Conservation (phyloP, 2,888 invertebrate genomes). For the Phalera bucephala region DNA sequence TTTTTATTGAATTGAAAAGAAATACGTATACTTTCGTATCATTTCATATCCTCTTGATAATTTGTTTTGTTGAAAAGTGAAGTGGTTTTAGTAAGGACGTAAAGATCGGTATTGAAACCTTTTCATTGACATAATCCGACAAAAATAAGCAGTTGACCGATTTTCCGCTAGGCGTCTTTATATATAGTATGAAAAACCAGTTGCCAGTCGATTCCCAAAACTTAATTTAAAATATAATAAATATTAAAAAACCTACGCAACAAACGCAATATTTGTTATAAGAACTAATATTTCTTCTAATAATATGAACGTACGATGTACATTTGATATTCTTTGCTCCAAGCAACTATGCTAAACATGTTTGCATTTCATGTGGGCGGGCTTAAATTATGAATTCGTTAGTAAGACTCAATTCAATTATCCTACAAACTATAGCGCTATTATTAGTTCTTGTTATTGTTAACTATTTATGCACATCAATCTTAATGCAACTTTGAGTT, state of each 20-base stretch:
- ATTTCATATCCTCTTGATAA: no score
- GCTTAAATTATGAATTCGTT: not conserved
- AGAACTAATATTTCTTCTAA: not conserved
- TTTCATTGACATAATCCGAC: no score
- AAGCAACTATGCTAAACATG: not conserved
- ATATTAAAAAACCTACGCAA: not conserved
- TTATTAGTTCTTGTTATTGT: slow-evolving; percentile 1
- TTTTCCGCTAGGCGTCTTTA: no score
- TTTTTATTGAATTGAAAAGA: no score
- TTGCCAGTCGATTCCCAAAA: no score
- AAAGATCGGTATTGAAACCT: no score
- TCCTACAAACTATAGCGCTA: slow-evolving; percentile 1
- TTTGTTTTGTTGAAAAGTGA: no score
- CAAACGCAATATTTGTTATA: not conserved
- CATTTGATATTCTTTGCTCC: not conserved
- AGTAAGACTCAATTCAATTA: not conserved
- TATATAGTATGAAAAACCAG: no score
- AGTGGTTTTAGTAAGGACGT: no score
- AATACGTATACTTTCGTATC: no score
- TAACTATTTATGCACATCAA: slow-evolving; percentile 8
- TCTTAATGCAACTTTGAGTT: slow-evolving; percentile 22
- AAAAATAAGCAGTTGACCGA: no score
- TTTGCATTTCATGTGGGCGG: slow-evolving; percentile 1
- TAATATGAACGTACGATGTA: not conserved
- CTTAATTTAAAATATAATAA: no score